These are phyloP conservation scores for Plagiodera versicolora DNA, from an alignment of 2,888 invertebrate species.

Conservation along the genomic window DNA sequence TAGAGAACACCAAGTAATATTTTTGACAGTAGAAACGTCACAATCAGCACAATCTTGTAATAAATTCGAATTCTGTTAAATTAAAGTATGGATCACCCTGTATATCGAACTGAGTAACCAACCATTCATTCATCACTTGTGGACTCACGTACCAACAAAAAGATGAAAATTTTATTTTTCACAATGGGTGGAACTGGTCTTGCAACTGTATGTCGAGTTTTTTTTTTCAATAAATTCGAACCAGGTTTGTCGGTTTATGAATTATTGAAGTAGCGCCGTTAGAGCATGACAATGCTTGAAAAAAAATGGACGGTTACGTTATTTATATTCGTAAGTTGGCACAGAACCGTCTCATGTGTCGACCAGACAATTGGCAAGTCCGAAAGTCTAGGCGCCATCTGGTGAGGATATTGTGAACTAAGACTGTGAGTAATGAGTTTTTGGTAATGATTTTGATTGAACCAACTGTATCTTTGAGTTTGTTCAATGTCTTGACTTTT, in stretches of 20 bases:
- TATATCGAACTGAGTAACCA: not conserved
- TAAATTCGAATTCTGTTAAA: too few relatives aligned
- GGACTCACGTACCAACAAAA: not conserved
- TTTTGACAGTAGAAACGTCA: too few relatives aligned
- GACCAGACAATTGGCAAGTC: too few relatives aligned
- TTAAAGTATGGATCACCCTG: too few relatives aligned
- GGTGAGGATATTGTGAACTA: too few relatives aligned
- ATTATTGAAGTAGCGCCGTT: conserved; percentile 11
- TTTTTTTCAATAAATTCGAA: not conserved
- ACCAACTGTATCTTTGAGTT: too few relatives aligned
- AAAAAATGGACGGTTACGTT: conserved; percentile 1
- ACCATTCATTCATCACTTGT: not conserved
- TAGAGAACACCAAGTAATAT: too few relatives aligned
- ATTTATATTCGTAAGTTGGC: conserved; percentile 1
- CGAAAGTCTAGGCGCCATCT: too few relatives aligned
- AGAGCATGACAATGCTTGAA: conserved; percentile 7
- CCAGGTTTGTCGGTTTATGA: conserved; percentile 1
- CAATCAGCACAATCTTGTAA: too few relatives aligned
- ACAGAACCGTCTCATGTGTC: conserved; percentile 3
- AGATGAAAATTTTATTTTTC: not conserved
- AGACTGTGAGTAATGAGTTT: too few relatives aligned
- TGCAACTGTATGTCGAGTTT: not conserved
- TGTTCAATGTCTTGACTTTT: too few relatives aligned
- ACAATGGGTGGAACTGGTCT: not conserved
- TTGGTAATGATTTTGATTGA: too few relatives aligned